Evolutionary conservation across 2,113 vertebrate genomes (phyloP).

Genomic region (Salvelinus alpinus): DNA sequence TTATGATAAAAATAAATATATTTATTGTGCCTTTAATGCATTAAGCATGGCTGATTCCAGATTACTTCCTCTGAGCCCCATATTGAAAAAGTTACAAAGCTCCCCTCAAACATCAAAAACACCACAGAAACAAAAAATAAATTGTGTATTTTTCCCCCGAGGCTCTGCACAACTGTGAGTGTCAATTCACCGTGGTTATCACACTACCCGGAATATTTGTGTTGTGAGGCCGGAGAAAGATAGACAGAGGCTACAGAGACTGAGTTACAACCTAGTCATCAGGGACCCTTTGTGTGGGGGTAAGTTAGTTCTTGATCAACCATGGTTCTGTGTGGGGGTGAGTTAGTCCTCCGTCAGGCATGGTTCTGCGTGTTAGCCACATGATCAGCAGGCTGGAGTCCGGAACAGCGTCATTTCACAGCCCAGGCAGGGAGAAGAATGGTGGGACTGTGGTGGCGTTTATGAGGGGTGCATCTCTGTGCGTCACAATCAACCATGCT

Average conservation of each 20-base stretch:
- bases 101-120: not conserved
- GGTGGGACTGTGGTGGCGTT: slow-evolving; percentile 29
- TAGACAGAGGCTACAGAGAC: slow-evolving; percentile 35
- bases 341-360: slow-evolving; percentile 45
- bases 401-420: slow-evolving; percentile 66
- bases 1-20: not conserved
- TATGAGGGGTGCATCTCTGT: slow-evolving; percentile 50
- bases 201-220: slow-evolving; percentile 52
- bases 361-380: slow-evolving; percentile 71
- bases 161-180: not conserved
- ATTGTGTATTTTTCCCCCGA: slow-evolving; percentile 13
- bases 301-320: slow-evolving; percentile 54
- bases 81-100: not conserved
- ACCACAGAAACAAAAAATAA: slow-evolving; percentile 17
- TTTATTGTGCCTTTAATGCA: not conserved
- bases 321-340: slow-evolving; percentile 40
- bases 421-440: slow-evolving; percentile 38
- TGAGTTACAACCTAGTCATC: slow-evolving; percentile 63
- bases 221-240: slow-evolving; percentile 11
- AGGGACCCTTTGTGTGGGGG: slow-evolving; percentile 52
- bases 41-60: not conserved
- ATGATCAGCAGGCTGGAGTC: slow-evolving; percentile 58
- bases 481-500: slow-evolving; percentile 26
- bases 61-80: not conserved
- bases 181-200: slow-evolving; percentile 46